Evolutionary conservation across 2,797 vertebrate species (phyloP).

Genomic region (Cephalopachus bancanus): DNA sequence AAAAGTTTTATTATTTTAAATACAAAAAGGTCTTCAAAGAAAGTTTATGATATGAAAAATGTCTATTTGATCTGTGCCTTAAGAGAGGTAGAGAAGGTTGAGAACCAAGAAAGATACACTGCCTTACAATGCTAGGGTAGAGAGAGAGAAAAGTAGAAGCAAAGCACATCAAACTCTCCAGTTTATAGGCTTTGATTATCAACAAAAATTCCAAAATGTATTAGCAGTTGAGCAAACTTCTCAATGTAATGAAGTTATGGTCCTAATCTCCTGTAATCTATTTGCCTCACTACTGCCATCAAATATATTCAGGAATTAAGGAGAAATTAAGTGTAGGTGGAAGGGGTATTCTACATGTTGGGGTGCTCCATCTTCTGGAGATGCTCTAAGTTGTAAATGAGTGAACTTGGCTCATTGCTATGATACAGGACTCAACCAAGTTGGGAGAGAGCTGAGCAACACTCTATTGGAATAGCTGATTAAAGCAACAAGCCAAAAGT

Average conservation of each 20-base stretch:
- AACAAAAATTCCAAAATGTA: background rate
- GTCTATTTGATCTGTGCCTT: background rate
- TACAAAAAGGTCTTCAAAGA: background rate
- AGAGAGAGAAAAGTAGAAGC: background rate
- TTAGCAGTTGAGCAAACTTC: background rate
- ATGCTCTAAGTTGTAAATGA: constrained; percentile 16
- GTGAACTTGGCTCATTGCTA: background rate
- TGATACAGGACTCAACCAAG: background rate
- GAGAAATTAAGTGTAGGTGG: background rate
- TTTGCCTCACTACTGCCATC: background rate
- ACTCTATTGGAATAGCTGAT: background rate
- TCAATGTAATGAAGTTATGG: background rate
- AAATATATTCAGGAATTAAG: background rate
- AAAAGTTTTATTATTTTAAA: background rate
- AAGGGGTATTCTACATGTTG: background rate
- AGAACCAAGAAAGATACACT: background rate
- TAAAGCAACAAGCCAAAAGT: background rate
- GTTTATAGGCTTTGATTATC: background rate
- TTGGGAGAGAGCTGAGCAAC: background rate
- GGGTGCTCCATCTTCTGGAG: background rate
- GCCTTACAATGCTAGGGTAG: background rate
- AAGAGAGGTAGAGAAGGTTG: background rate
- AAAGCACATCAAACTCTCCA: background rate
- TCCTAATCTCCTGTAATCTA: background rate
- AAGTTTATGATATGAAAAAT: background rate